Conservation (phyloP, 92 coral and sea anemone species). For the Phenganax stokvisi region DNA sequence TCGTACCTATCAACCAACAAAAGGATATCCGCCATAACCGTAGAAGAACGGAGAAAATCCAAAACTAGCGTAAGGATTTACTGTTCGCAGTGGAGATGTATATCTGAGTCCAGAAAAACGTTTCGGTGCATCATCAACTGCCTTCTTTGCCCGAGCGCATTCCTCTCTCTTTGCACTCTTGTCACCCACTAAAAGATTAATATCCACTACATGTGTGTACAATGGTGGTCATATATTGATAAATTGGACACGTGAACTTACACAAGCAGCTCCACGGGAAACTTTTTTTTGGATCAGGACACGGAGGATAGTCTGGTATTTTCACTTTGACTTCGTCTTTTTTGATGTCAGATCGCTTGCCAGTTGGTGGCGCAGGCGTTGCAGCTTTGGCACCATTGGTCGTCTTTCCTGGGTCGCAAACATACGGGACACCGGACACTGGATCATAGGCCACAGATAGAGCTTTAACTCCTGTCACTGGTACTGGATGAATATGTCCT, state of each 20-base stretch:
- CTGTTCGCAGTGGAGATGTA: no score
- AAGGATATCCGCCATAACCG: no score
- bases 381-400: not conserved
- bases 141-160: constrained; percentile 13
- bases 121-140: constrained; percentile 16
- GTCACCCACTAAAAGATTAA: constrained; percentile 26
- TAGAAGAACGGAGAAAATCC: no score
- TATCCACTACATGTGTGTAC: not conserved
- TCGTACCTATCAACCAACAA: no score
- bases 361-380: not conserved
- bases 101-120: not conserved
- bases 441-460: constrained; percentile 39
- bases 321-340: constrained; percentile 28
- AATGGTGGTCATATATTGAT: not conserved
- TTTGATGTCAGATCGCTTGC: constrained; percentile 9
- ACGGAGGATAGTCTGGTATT: constrained; percentile 34
- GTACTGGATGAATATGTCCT: constrained; percentile 31
- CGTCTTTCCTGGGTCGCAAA: constrained; percentile 28
- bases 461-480: constrained; percentile 40
- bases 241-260: not conserved
- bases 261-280: constrained; percentile 40
- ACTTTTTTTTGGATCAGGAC: constrained; percentile 36
- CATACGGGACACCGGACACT: constrained; percentile 32
- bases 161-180: not conserved
- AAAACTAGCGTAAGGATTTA: no score